These are phyloP conservation scores for Sitodiplosis mosellana DNA, from an alignment of 1,140 invertebrate species.

Conservation along the genomic window DNA sequence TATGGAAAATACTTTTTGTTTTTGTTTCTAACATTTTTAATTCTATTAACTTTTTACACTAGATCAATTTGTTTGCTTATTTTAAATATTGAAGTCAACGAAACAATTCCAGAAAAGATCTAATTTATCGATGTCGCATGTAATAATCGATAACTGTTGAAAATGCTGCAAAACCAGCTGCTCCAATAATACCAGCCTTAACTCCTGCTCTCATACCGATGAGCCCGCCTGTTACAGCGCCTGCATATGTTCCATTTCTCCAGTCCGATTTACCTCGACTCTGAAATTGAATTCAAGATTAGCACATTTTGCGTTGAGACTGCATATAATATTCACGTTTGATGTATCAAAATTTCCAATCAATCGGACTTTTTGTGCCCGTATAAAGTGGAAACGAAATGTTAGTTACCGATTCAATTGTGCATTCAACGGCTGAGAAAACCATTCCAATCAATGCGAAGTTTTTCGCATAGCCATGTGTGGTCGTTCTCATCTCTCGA, in stretches of 20 bases:
- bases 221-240: constrained; percentile 83
- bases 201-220: constrained; percentile 88
- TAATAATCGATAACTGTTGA: constrained; percentile 92
- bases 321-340: no score
- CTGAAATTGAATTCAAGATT: constrained; percentile 31
- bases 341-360: no score
- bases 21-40: no score
- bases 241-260: constrained; percentile 90
- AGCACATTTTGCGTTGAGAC: no score
- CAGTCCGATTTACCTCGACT: constrained; percentile 85
- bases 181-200: constrained; percentile 79
- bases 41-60: no score
- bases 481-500: constrained; percentile 80
- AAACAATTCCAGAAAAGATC: no score
- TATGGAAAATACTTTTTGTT: no score
- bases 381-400: not conserved
- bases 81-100: no score
- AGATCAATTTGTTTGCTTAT: no score
- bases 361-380: no score
- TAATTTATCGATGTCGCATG: constrained; percentile 37
- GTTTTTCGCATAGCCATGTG: constrained; percentile 88
- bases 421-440: constrained; percentile 84
- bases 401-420: constrained; percentile 65
- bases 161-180: constrained; percentile 88
- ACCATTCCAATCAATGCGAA: constrained; percentile 88